These are phyloP conservation scores for Karalla daura DNA, from an alignment of 2,797 vertebrate species.

Conservation along the genomic window DNA sequence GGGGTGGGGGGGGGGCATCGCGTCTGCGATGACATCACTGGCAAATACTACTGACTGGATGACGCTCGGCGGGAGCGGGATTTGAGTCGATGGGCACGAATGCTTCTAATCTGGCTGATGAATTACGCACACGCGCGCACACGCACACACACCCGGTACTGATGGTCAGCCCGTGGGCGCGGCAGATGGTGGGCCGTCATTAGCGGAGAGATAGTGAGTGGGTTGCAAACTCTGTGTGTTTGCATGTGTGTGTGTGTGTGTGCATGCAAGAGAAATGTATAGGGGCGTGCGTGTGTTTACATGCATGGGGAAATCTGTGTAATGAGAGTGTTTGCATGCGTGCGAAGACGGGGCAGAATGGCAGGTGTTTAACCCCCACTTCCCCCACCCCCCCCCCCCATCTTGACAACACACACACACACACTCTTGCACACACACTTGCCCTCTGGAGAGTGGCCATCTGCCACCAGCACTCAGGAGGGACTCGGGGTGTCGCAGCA, in stretches of 20 bases:
- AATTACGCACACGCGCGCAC: slow-evolving; percentile 33
- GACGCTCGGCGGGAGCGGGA: slow-evolving; percentile 39
- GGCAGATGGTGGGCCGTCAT: slow-evolving; percentile 81
- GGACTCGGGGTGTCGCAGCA: slow-evolving; percentile 30
- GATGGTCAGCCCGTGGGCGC: slow-evolving; percentile 45
- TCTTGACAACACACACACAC: not conserved
- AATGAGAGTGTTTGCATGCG: slow-evolving; percentile 34
- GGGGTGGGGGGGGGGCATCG: too few species aligned
- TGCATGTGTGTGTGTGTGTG: slow-evolving; percentile 52
- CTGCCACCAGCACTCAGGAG: slow-evolving; percentile 55
- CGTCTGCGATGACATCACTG: slow-evolving; percentile 52
- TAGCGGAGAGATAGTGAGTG: slow-evolving; percentile 42
- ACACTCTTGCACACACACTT: slow-evolving; percentile 26
- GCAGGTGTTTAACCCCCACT: slow-evolving; percentile 74
- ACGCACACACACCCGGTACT: not conserved
- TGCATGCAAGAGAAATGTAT: not conserved
- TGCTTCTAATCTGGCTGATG: slow-evolving; percentile 59
- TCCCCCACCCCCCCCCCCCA: slow-evolving; percentile 58
- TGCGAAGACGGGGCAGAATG: slow-evolving; percentile 37
- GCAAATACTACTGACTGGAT: slow-evolving; percentile 8
- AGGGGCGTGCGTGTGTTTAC: slow-evolving; percentile 10
- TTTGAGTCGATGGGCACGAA: slow-evolving; percentile 55
- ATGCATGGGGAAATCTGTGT: slow-evolving; percentile 18
- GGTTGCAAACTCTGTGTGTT: slow-evolving; percentile 26
- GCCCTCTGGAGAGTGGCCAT: slow-evolving; percentile 47